These are phyloP conservation scores for Piscicola geometra DNA, from an alignment of 2,888 invertebrate genomes.

Conservation along the genomic window DNA sequence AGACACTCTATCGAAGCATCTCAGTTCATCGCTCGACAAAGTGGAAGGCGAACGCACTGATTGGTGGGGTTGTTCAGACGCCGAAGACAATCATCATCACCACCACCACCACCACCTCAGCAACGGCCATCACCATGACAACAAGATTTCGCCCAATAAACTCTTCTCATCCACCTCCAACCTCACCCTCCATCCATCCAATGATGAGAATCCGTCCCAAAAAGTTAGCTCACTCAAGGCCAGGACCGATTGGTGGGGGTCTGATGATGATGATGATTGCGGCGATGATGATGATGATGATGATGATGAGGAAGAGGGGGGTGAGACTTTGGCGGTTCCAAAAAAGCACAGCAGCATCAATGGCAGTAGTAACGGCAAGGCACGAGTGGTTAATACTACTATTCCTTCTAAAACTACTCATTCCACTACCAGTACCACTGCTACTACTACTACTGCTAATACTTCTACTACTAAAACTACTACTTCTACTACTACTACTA, in stretches of 20 bases:
- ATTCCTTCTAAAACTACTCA: too few species aligned
- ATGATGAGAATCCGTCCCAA: not conserved
- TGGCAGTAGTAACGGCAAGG: not conserved
- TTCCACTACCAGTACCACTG: too few species aligned
- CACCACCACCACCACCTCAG: not conserved
- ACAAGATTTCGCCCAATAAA: constrained; percentile 9
- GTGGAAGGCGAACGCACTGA: not conserved
- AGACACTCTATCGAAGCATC: not conserved
- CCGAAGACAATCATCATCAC: not conserved
- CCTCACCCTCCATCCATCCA: not conserved
- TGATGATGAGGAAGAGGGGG: constrained; percentile 4
- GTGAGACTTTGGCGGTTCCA: not conserved
- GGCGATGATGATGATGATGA: constrained; percentile 18
- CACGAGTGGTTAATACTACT: too few species aligned
- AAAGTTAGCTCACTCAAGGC: not conserved
- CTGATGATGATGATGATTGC: not conserved
- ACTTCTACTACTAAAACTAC: too few species aligned
- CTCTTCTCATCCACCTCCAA: constrained; percentile 7
- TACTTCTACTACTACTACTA: too few species aligned
- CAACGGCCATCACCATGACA: not conserved
- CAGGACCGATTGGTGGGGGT: constrained; percentile 3
- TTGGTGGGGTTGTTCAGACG: not conserved
- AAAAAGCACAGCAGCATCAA: not conserved
- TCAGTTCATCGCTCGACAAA: constrained; percentile 3
- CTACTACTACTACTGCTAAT: too few species aligned